These are phyloP conservation scores for Porites cylindrica DNA, from an alignment of 92 coral and sea anemone species.

Conservation along the genomic window DNA sequence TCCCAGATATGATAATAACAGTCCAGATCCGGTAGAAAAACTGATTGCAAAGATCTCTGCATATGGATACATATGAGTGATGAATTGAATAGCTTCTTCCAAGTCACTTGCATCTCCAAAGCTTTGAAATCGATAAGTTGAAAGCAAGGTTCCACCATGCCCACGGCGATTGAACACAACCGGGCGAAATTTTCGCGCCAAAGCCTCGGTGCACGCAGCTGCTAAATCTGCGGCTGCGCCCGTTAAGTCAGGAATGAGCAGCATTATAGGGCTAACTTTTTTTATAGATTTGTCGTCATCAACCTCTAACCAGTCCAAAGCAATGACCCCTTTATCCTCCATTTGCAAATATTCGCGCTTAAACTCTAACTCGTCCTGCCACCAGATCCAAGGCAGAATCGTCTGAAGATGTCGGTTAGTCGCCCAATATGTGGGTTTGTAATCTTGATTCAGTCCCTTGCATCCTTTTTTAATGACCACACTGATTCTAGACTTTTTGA, in stretches of 20 bases:
- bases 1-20: conserved; percentile 90
- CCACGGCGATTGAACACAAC: conserved; percentile 99
- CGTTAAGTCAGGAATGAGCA: conserved; percentile 89
- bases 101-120: conserved; percentile 84
- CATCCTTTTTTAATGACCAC: conserved; percentile 80
- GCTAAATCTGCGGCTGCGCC: conserved; percentile 74
- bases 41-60: conserved; percentile 92
- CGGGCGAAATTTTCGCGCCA: conserved; percentile 83
- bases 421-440: conserved; percentile 95
- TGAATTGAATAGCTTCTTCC: conserved; percentile 87
- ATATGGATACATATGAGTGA: conserved; percentile 83
- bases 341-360: conserved; percentile 94
- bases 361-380: conserved; percentile 72
- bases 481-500: conserved; percentile 84
- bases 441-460: conserved; percentile 70
- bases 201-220: conserved; percentile 68
- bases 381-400: conserved; percentile 73
- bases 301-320: conserved; percentile 90
- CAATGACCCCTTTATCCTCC: conserved; percentile 93
- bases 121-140: conserved; percentile 93
- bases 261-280: conserved; percentile 84
- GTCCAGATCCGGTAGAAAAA: conserved; percentile 87
- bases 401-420: conserved; percentile 86
- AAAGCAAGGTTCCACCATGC: conserved; percentile 83
- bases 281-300: conserved; percentile 75